Percentiles rank a stretch among this genome's conserved stretches.
Evolutionary conservation across 2,113 vertebrate genomes (phyloP).

Genomic region (Perognathus longimembris): DNA sequence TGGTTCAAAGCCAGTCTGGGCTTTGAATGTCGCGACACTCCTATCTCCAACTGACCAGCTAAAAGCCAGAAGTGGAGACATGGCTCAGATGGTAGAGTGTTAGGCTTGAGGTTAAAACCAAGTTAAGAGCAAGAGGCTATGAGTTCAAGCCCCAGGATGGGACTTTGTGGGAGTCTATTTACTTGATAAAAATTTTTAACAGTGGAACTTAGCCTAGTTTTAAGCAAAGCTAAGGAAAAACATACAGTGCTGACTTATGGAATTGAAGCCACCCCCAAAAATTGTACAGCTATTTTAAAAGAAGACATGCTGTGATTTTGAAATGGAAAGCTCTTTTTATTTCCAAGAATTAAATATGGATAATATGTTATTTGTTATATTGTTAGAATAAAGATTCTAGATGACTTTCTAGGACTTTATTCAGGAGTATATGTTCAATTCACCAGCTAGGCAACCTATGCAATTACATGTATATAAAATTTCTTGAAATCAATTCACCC

Average conservation of each 20-base stretch:
- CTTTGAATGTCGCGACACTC: too few relatives aligned
- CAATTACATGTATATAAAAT: not conserved
- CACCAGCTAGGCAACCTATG: not conserved
- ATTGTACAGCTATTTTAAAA: too few relatives aligned
- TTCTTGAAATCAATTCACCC: not conserved
- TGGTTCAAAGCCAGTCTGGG: too few relatives aligned
- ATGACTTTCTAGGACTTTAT: constrained; percentile 30
- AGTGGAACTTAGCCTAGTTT: not conserved
- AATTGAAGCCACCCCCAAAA: too few relatives aligned
- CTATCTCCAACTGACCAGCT: too few relatives aligned
- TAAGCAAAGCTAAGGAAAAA: not conserved
- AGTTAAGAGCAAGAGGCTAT: too few relatives aligned
- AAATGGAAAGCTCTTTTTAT: not conserved
- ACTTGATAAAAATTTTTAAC: not conserved
- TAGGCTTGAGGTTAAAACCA: too few relatives aligned
- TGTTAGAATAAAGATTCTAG: not conserved
- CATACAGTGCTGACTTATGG: too few relatives aligned
- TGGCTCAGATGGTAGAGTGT: too few relatives aligned
- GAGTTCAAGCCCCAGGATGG: not conserved
- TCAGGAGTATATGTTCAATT: not conserved
- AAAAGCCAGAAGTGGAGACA: too few relatives aligned
- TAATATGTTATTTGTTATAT: not conserved
- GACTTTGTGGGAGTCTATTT: constrained; percentile 2
- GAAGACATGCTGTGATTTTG: not conserved
- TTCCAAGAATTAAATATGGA: not conserved